Base-by-base conservation (phyloP, 2,888 invertebrate genomes). In the Idaea dimidiata region DNA sequence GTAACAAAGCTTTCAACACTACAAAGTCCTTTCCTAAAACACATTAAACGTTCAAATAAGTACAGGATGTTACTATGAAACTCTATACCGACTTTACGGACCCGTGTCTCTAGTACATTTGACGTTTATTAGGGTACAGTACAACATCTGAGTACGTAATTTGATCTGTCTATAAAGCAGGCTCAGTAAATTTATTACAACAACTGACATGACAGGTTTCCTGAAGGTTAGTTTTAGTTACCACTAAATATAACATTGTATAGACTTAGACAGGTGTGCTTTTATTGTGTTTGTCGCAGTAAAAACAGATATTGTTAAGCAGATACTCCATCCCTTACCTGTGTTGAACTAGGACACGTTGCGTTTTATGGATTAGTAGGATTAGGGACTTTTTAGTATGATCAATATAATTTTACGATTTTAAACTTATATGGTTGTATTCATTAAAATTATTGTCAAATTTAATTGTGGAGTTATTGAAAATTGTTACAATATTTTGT, bases 61-160 rank as follows among this genome's bases (percentile, higher is more conserved):
- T 80, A 78, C 66, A 73, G 73, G 82, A 81, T 77, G 80, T 78
- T 74, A 77, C 77, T 78, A 73, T 71, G 88, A 83, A 86, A 88
- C 81, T 78, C 79, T 78, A 88, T 70, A 72, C 81, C 78, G 72
- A 86, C 79, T 78, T 87, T 71, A 72, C 81, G 79, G 72, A 86
- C 89, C 87, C 88, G 77, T 77, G 89, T 89, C 86, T 79, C 72
- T 71, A 71, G 71, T 72, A 78, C 76, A 74, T 81, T 79, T 89
- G 89, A 90, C 89, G 86, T 89, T 90, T 90, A 89, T 89, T 86
- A 87, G 89, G 89, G 90, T 88, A 79, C 77, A 78, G 80, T 80
- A 65, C 64, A 80, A 82, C 83, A 81, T 73, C 73, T 73, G 75
- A 70, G 75, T 72, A 74, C 72, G 87, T 84, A 84, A 89, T 84